phyloP scores from a whole-genome alignment of 1,140 invertebrate species.

The Drosophila pruinosa region DNA sequence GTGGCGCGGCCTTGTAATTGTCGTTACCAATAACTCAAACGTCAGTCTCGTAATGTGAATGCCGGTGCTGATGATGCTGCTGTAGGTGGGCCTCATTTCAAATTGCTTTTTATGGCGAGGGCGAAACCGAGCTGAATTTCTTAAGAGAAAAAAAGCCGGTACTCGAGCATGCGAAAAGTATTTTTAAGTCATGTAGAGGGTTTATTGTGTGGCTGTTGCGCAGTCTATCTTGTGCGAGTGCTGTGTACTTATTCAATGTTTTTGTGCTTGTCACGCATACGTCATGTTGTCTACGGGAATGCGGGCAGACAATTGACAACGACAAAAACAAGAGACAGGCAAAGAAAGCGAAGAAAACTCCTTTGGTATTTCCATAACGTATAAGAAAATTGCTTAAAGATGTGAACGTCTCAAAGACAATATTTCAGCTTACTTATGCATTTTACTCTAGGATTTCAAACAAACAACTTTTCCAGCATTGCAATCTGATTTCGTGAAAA shows the following conservation, averaged over 20 bases:
- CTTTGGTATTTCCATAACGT: slow-evolving; percentile 30
- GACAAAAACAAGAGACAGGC: neutral
- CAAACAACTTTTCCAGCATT: neutral
- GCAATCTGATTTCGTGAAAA: slow-evolving; percentile 9
- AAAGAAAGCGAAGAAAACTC: neutral
- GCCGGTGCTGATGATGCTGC: slow-evolving; percentile 19
- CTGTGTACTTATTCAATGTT: slow-evolving; percentile 16
- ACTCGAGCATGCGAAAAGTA: slow-evolving; percentile 11
- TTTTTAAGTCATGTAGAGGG: slow-evolving; percentile 19
- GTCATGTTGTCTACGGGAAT: slow-evolving; percentile 44
- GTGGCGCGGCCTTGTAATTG: slow-evolving; percentile 47
- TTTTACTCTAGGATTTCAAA: slow-evolving; percentile 19
- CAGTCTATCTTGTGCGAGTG: neutral
- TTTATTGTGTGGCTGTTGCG: neutral
- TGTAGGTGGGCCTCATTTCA: slow-evolving; percentile 8
- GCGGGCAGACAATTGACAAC: slow-evolving; percentile 28
- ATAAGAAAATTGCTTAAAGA: slow-evolving; percentile 33
- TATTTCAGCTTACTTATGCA: neutral
- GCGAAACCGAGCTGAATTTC: slow-evolving; percentile 4
- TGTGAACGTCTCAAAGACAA: slow-evolving; percentile 1
- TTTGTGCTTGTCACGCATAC: slow-evolving; percentile 52
- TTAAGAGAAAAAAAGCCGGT: neutral
- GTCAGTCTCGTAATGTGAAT: slow-evolving; percentile 39
- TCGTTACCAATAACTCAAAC: slow-evolving; percentile 52
- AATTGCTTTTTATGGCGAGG: slow-evolving; percentile 10